Conservation (phyloP, 2,113 vertebrate genomes). For the Heptranchias perlo region DNA sequence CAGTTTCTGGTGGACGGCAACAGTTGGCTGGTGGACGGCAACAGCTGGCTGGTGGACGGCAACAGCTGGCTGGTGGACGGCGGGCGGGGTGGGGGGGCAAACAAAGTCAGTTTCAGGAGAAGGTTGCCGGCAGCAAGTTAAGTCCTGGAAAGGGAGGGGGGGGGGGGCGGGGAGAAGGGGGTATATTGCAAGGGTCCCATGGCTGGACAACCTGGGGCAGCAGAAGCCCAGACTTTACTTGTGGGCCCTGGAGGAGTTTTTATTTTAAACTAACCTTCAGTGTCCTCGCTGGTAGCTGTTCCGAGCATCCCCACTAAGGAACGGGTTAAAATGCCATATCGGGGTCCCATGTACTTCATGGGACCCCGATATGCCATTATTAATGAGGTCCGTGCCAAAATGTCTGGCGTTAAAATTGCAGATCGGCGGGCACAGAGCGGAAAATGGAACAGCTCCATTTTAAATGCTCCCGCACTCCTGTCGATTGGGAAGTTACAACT, state of each 20-base stretch:
- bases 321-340: background rate
- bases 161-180: too few relatives aligned
- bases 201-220: too few relatives aligned
- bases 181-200: background rate
- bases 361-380: background rate
- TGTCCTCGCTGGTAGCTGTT: background rate
- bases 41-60: background rate
- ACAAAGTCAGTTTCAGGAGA: background rate
- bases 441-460: background rate
- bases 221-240: too few relatives aligned
- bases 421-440: background rate
- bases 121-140: background rate
- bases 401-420: background rate
- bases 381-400: background rate
- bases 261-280: background rate
- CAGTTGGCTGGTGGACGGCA: background rate
- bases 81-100: background rate
- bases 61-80: background rate
- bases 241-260: too few relatives aligned
- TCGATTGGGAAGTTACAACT: background rate
- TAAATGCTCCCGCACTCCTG: background rate
- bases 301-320: background rate
- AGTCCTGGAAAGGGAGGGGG: background rate
- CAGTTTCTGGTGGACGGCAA: background rate
- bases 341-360: background rate